These are phyloP conservation scores for Tipula lateralis DNA, from an alignment of 2,888 invertebrate genomes.

Conservation along the genomic window DNA sequence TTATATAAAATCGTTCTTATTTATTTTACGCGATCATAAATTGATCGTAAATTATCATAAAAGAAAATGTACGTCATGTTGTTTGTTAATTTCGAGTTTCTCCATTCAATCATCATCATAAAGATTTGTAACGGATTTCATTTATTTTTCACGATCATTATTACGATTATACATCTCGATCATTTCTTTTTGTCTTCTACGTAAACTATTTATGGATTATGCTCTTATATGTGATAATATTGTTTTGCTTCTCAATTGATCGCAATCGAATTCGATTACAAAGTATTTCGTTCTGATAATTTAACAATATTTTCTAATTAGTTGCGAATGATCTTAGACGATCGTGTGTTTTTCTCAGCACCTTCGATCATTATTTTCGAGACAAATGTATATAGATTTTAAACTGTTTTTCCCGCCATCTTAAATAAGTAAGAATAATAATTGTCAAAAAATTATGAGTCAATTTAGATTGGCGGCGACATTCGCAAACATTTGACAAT, in stretches of 20 bases:
- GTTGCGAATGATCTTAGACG: too few relatives aligned
- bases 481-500: too few relatives aligned
- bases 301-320: neutral
- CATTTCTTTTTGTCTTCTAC: neutral
- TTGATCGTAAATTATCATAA: neutral
- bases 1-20: neutral
- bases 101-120: neutral
- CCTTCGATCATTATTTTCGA: neutral
- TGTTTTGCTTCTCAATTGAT: neutral
- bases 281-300: neutral
- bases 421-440: too few relatives aligned
- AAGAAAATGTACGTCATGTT: neutral
- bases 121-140: neutral
- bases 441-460: too few relatives aligned
- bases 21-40: neutral
- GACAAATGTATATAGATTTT: too few relatives aligned
- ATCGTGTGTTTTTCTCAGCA: neutral
- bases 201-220: neutral
- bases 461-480: too few relatives aligned
- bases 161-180: neutral
- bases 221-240: neutral
- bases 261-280: neutral
- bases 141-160: constrained; percentile 19
- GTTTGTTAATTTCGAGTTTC: neutral
- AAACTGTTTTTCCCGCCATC: too few relatives aligned